Conservation (phyloP, 37 sponge, comb jelly and placozoan species). For the Geodia barretti region DNA sequence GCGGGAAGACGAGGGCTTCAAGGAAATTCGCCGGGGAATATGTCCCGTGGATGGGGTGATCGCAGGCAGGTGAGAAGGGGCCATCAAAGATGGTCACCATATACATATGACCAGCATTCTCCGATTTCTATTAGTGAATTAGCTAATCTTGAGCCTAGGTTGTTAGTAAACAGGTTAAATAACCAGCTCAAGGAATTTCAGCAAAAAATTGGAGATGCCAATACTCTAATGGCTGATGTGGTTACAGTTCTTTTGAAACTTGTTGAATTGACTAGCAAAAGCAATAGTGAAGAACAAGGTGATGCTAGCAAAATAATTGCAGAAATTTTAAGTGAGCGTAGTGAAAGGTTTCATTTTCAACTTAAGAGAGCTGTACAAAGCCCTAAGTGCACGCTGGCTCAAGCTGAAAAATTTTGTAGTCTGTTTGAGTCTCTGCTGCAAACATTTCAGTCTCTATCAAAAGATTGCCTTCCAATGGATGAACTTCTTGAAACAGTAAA, state of each 20-base stretch:
- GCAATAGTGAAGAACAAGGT: not conserved
- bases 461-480: conserved; percentile 38
- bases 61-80: no score
- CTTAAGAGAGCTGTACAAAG: conserved; percentile 11
- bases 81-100: no score
- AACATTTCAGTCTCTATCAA: conserved; percentile 14
- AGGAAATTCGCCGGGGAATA: no score
- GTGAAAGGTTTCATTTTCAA: conserved; percentile 35
- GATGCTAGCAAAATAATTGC: conserved; percentile 43
- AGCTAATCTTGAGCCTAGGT: no score
- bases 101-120: no score
- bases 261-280: not conserved
- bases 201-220: no score
- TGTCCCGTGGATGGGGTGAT: no score
- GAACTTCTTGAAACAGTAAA: conserved; percentile 6
- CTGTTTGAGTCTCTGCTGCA: conserved; percentile 24
- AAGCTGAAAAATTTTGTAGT: not conserved
- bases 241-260: conserved; percentile 20
- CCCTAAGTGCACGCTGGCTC: not conserved
- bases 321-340: conserved; percentile 54
- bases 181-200: no score
- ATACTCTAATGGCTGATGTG: conserved; percentile 12
- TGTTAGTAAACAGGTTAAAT: no score
- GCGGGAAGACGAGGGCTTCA: no score
- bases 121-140: no score